phyloP scores from a whole-genome alignment of 2,797 vertebrate species.

The Sebastes baramenuke region DNA sequence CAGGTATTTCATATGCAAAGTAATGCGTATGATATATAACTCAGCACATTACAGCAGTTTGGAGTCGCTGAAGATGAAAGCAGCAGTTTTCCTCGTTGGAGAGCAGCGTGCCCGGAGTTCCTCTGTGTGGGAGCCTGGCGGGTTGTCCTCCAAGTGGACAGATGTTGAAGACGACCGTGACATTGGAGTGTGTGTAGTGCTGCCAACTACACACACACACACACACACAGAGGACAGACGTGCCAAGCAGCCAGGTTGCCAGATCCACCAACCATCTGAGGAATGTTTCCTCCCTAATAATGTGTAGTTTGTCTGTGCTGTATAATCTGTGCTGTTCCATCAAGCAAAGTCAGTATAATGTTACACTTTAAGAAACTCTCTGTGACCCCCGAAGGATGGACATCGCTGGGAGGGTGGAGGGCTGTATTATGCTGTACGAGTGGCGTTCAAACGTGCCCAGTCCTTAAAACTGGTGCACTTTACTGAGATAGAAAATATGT shows the following conservation, averaged over 20 bases:
- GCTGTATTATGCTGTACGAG: no score
- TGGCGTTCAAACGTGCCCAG: neutral
- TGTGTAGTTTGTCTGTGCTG: slow-evolving; percentile 53
- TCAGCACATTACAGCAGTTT: neutral
- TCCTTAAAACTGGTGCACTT: neutral
- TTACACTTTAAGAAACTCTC: slow-evolving; percentile 29
- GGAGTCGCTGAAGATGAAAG: slow-evolving; percentile 7
- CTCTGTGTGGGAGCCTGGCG: slow-evolving; percentile 13
- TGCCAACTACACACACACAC: slow-evolving; percentile 49
- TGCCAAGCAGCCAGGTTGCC: slow-evolving; percentile 50
- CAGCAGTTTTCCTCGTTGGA: neutral
- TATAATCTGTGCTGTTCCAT: slow-evolving; percentile 27
- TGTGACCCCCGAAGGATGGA: neutral
- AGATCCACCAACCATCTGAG: slow-evolving; percentile 57
- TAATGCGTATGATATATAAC: neutral
- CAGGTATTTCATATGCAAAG: neutral
- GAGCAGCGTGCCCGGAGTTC: neutral
- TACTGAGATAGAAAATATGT: neutral
- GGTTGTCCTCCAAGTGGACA: slow-evolving; percentile 48
- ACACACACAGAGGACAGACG: neutral
- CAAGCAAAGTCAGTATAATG: slow-evolving; percentile 16
- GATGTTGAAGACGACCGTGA: slow-evolving; percentile 68
- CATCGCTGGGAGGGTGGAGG: neutral
- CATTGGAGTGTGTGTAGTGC: slow-evolving; percentile 53
- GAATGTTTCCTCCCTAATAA: slow-evolving; percentile 70